Percentiles rank a stretch among this genome's conserved stretches.
Evolutionary conservation across 2,888 invertebrate genomes (phyloP).

Genomic region (Cephus sareptanus): DNA sequence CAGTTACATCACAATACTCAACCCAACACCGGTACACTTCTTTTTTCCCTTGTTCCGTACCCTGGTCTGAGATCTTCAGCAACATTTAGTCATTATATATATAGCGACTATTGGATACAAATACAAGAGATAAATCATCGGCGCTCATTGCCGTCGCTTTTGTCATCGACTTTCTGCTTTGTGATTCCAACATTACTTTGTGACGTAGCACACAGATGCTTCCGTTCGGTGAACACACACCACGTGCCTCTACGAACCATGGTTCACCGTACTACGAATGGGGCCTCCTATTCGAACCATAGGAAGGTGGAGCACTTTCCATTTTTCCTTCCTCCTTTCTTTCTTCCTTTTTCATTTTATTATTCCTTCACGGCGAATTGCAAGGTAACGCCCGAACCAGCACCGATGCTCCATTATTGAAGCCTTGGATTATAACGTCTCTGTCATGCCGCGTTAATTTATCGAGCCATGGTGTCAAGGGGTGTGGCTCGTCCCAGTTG

Average conservation of each 20-base stretch:
- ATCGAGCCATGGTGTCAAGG: slow-evolving; percentile 33
- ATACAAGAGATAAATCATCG: slow-evolving; percentile 51
- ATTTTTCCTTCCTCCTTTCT: slow-evolving; percentile 10
- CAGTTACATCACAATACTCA: not conserved
- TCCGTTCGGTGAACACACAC: not conserved
- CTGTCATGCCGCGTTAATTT: slow-evolving; percentile 54
- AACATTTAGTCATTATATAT: slow-evolving; percentile 16
- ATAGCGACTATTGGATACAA: slow-evolving; percentile 14
- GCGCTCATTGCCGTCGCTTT: slow-evolving; percentile 28
- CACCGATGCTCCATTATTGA: slow-evolving; percentile 15
- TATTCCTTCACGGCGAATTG: slow-evolving; percentile 29
- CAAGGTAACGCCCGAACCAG: slow-evolving; percentile 35
- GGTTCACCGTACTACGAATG: not conserved
- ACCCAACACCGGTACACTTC: slow-evolving; percentile 11
- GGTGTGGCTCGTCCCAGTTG: slow-evolving; percentile 21
- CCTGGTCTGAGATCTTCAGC: slow-evolving; percentile 13
- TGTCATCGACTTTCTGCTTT: slow-evolving; percentile 16
- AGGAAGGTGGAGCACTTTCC: slow-evolving; percentile 14
- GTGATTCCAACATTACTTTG: not conserved
- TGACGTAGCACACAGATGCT: not conserved
- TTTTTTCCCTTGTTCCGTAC: slow-evolving; percentile 1
- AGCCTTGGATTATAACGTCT: slow-evolving; percentile 53
- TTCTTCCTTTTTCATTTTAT: slow-evolving; percentile 5
- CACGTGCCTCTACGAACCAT: not conserved
- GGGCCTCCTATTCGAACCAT: not conserved